Evolutionary conservation across 1,140 invertebrate genomes (phyloP), one percentile per base, ranked within the genome.

Genomic region (Aphaenogaster rudis): DNA sequence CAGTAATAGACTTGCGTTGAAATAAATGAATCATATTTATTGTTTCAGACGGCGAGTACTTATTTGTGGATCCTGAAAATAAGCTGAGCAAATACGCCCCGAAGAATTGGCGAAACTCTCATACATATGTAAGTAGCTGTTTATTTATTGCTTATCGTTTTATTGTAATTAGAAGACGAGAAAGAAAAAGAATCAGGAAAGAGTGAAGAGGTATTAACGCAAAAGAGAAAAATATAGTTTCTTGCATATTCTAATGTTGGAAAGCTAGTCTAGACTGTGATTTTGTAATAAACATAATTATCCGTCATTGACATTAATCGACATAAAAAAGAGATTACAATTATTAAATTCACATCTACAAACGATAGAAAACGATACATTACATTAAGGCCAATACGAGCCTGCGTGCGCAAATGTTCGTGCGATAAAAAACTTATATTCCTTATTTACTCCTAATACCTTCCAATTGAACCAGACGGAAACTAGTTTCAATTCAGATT

Each of bases 1-100:
- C n/a, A 63, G 42, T n/a, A 42, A 48, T 63, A 52, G 5, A 39
- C 5, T 52, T 54, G 17, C 11, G 3, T 7, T 13, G 33, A 50
- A 69, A 69, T 33, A 13, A 57, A 69, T 8, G 13, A n/a, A 15
- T 88, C 1, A 71, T 57, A 72, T 74, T 71, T 66, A n/a, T 77
- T 92, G 91, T 97, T 97, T 50, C 96, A 99, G 98, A 98, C 96
- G 98, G 98, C 94, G 98, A 99, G 96, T 99, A 98, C 95, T 96
- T 99, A 84, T 99, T 99, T 96, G 97, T 99, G 93, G 98, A 99
- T 94, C 97, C 97, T 92, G 98, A 99, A 93, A 98, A 97, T 96
- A 99, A 99, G 96, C 96, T 99, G 92, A 98, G 98, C 93, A 99
- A 99, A 96, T 99, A 99, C 96, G 98, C 98, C 88, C 98, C 98